Evolutionary conservation across 2,113 vertebrate genomes (phyloP), one percentile per base, ranked within the genome.

Genomic region (Peromyscus californicus): DNA sequence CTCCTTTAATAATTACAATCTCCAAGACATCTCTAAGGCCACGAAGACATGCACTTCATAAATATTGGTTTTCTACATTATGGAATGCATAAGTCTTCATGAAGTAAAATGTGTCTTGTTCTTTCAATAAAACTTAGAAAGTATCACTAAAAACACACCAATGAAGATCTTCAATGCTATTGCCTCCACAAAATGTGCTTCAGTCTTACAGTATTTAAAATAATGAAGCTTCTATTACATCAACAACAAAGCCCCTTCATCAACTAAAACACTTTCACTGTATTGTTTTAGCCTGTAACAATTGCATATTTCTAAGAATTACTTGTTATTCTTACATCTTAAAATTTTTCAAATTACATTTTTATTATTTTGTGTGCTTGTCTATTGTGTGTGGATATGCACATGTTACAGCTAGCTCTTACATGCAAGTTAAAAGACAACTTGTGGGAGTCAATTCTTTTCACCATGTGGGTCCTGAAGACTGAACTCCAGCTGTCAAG

Each of bases 41-140:
- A 80, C 72, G 15, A 90, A 86, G 57, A 57, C 82, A 89, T 92
- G 10, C 78, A 54, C 17, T 83, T 74, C 57, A 67, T 33, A 72
- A 78, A 87, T 45, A 74, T 39, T 48, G 76, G 74, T 91, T 91
- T 92, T 82, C 33, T 42, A 80, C 13, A 86, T 36, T 54, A 92
- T 31, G 10, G 16, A 94, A 94, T 63, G 3, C 51, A 86, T 26
- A 93, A 83, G 57, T 94, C 36, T 96, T 94, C 84, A 13, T 63
- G 7, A 95, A 93, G 65, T 72, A 83, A 94, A 93, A 19, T 65
- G 0, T 5, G 70, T 70, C 57, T 72, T 92, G 75, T 12, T 57
- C 61, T 93, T 76, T 48, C 15, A 87, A 76, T 95, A 82, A 96
- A 82, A 76, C 54, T 85, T 85, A 76, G 59, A 45, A 90, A 92